These are phyloP conservation scores for Drosophila rhopaloa DNA, from an alignment of 1,140 invertebrate genomes.

Conservation along the genomic window DNA sequence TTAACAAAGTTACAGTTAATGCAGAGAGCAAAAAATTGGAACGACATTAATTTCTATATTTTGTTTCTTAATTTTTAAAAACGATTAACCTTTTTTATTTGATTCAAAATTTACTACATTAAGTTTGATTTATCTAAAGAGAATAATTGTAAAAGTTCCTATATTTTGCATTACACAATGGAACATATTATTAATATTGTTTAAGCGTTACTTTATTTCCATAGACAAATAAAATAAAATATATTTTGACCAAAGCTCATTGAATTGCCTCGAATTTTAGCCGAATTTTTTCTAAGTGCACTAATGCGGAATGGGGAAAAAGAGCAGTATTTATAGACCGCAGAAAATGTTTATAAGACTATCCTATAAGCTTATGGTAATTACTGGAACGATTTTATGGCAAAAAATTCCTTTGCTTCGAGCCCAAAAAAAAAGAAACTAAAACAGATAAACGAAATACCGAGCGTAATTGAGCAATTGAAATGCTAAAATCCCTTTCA, in stretches of 20 bases:
- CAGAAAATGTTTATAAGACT: constrained; percentile 27
- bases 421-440: neutral
- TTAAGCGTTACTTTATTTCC: no score
- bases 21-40: constrained; percentile 8
- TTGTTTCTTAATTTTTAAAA: no score
- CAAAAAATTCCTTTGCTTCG: constrained; percentile 15
- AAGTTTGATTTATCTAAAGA: no score
- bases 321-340: constrained; percentile 16
- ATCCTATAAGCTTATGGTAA: constrained; percentile 14
- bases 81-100: no score
- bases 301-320: neutral
- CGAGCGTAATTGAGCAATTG: constrained; percentile 33
- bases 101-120: no score
- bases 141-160: no score
- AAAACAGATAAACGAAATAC: constrained; percentile 19
- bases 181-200: no score
- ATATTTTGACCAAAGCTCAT: no score
- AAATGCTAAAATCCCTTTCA: constrained; percentile 35
- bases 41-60: neutral
- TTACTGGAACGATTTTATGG: constrained; percentile 29
- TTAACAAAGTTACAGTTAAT: constrained; percentile 56
- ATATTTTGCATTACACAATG: no score
- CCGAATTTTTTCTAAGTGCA: neutral
- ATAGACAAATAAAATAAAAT: no score
- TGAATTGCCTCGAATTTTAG: no score